These are phyloP conservation scores for Heliconius aoede DNA, from an alignment of 2,888 invertebrate genomes.

Conservation along the genomic window DNA sequence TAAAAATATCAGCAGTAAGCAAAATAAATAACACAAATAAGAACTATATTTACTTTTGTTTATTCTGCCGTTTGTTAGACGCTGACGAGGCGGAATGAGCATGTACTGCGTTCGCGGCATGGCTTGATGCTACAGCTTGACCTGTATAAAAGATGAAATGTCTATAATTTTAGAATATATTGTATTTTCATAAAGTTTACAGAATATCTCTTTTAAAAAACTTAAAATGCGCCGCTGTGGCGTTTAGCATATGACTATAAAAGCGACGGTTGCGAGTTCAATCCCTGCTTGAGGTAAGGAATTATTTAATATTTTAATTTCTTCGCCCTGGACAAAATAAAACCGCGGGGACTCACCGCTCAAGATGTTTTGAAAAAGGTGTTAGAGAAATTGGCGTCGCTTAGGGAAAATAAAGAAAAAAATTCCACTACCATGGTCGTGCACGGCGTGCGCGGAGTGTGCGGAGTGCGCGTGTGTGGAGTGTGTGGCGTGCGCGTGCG, in stretches of 20 bases:
- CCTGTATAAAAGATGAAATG: slow-evolving; percentile 53
- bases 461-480: neutral
- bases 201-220: too few relatives aligned
- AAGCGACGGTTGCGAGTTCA: neutral
- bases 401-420: neutral
- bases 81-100: slow-evolving; percentile 64
- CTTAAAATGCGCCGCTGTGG: too few relatives aligned
- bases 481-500: neutral
- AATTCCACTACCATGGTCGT: slow-evolving; percentile 46
- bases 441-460: slow-evolving; percentile 48
- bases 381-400: too few relatives aligned
- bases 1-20: neutral
- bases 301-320: neutral
- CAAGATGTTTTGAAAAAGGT: too few relatives aligned
- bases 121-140: slow-evolving; percentile 61
- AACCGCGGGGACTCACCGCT: too few relatives aligned
- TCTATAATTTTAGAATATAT: too few relatives aligned
- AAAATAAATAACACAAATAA: neutral
- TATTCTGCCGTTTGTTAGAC: slow-evolving; percentile 72
- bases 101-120: slow-evolving; percentile 62
- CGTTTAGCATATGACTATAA: neutral
- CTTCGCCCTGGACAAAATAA: too few relatives aligned
- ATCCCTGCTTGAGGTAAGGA: neutral
- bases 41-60: slow-evolving; percentile 66
- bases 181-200: too few relatives aligned